Evolutionary conservation across 2,888 invertebrate species (phyloP).

Genomic region (Agonum fuliginosum): DNA sequence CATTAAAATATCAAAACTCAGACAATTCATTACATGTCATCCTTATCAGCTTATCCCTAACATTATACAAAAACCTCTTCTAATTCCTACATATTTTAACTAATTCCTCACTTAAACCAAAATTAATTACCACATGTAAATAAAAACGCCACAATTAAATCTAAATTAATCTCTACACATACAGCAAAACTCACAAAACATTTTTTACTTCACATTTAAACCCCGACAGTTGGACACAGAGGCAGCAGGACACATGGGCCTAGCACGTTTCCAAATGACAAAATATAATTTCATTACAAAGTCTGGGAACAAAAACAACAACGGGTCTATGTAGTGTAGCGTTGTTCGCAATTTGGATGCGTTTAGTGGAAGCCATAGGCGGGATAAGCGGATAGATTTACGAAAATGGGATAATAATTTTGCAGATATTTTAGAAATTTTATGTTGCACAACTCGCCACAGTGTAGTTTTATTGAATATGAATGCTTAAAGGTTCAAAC

Average conservation of each 20-base stretch:
- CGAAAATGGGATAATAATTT: too few species aligned
- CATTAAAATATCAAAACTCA: constrained; percentile 3
- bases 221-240: background rate
- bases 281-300: constrained; percentile 29
- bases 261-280: constrained; percentile 22
- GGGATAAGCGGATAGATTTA: too few species aligned
- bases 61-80: constrained; percentile 11
- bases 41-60: constrained; percentile 29
- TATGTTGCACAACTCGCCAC: too few species aligned
- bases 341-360: too few species aligned
- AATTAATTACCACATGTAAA: constrained; percentile 35
- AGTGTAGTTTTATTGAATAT: too few species aligned
- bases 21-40: constrained; percentile 10
- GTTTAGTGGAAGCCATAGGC: too few species aligned
- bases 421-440: too few species aligned
- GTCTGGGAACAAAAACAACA: constrained; percentile 17
- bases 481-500: too few species aligned
- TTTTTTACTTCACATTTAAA: constrained; percentile 28
- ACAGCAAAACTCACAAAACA: constrained; percentile 6
- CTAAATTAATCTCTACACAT: constrained; percentile 27
- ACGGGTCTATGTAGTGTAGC: too few species aligned
- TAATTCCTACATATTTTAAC: background rate
- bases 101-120: constrained; percentile 28
- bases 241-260: background rate
- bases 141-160: constrained; percentile 38